Evolutionary conservation across 2,113 vertebrate genomes (phyloP), one percentile per base, ranked within the genome.

Genomic region (Dermatemys mawii): DNA sequence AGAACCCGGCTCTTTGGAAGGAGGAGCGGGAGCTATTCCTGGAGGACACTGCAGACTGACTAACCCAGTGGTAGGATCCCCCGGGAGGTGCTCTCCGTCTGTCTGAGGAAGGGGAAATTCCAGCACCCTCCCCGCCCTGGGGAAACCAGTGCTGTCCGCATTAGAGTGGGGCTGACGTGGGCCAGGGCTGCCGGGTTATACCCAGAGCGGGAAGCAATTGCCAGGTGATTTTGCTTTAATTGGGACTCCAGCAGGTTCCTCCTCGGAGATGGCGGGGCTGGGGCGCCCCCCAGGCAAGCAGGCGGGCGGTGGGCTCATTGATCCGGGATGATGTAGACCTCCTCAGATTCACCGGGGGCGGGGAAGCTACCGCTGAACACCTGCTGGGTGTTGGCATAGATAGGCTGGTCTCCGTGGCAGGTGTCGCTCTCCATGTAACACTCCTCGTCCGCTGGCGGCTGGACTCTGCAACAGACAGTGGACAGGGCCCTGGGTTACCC

Each of bases 381-480:
- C 0, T 29, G 4, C 83, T n/a, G 51, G 1, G 96, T 88, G 93
- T 98, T 98, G 92, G 97, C 88, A 1, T 98, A 98, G 84, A 98
- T 76, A 5, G 97, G 96, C 70, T 97, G 95, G 1, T 91, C 67
- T 6, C 26, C 22, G 0, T 9, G 0, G 0, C 5, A 0, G 1
- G 60, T n/a, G 0, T 63, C 2, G 11, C 78, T 92, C 79, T 87
- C 94, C 96, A 97, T 93, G 90, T 97, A 98, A 90, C 91, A 93
- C 44, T 93, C 26, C 0, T 48, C 21, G 0, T 95, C 91, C 11
- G 1, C 53, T 3, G 81, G n/a, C 32, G 70, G 29, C 26, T 0
- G 1, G 79, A 3, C 2, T 32, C 96, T 96, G 96, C 0, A 9
- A 84, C 48, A 86, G 63, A 50, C 9, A 75, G 50, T 26, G 1